Evolutionary conservation across 1,140 invertebrate genomes (phyloP), one percentile per base, ranked within the genome.

Genomic region (Euborellia annulipes): DNA sequence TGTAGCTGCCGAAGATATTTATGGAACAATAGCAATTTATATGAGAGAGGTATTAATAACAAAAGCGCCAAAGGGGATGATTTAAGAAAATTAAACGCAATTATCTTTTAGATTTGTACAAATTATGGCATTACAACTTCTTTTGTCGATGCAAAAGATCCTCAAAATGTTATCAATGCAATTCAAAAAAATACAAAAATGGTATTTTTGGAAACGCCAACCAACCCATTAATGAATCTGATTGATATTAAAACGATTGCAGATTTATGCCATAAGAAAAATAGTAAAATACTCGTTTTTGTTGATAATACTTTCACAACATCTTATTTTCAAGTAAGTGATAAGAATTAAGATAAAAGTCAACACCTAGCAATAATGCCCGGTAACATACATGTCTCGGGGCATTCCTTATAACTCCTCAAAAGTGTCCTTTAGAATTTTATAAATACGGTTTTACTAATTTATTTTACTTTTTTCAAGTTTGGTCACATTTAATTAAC

Each of bases 241-340:
- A 74, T 82, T 18, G 93, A 99, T 61, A 90, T 99, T 49, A 70
- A 75, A 51, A 78, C 74, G 2, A 68, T 94, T 20, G 60, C 73
- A 1, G 69, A 79, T 49, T 54, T 79, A 20, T 69, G 79, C 1
- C 76, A 76, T 42, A 59, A 52, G 53, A 64, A 52, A 62, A 61
- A 50, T 50, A 66, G 79, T 45, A 71, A 81, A 21, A 77, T 92
- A 30, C 71, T 95, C 52, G 62, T 96, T 16, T 83, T 88, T 0
- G 89, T 98, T 2, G 95, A 99, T 58, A 98, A 98, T 61, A 98
- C 94, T 3, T 98, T 98, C 62, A 70, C 95, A 45, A 90, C 91
- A 4, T 73, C 89, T 13, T 96, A 93, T 60, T 85, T 93, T 47
- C 91, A 96, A 65, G 73, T 75, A 59, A 59, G 45, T 53, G 30